Evolutionary conservation across 2,888 invertebrate genomes (phyloP), one percentile per base, ranked within the genome.

Genomic region (Plutella xylostella): DNA sequence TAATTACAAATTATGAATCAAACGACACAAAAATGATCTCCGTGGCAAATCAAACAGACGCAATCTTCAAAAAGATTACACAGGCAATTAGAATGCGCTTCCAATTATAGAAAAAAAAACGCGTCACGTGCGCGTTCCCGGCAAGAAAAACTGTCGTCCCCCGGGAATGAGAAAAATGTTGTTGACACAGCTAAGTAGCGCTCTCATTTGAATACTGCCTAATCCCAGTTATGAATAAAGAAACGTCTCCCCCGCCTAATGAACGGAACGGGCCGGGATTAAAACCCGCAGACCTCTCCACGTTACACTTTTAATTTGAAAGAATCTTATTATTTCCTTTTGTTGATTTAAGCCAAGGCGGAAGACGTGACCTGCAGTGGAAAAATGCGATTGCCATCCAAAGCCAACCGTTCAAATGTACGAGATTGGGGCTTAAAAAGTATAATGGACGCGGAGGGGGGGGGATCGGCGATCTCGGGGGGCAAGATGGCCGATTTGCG

Each of bases 301-400:
- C 82, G 78, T 88, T 88, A 88, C 87, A 88, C 88, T 88, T 88
- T 88, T 88, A 88, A 88, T 88, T 88, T 88, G 87, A 88, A 87
- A 79, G 87, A 88, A 88, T 88, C 87, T 87, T 88, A 87, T 88
- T 87, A 85, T 85, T 84, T 83, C 83, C 83, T 86, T 85, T 86
- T 88, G 88, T 88, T 88, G 88, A 88, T 88, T 87, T 87, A 88
- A 85, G 88, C 87, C 83, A 85, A 83, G 76, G 72, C 72, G 71
- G 83, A 80, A 76, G 88, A 88, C 88, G 88, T 88, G 88, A 88
- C 87, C 80, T 85, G 86, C 85, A 85, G 85, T 86, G 86, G 88
- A 88, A 88, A 88, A 88, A 87, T 88, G 88, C 87, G 87, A 88
- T 88, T 88, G 86, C 80, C 80, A 85, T 85, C 86, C 86, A 87